phyloP scores from a whole-genome alignment of 2,113 vertebrate genomes.

The Pogonocichla stellata region DNA sequence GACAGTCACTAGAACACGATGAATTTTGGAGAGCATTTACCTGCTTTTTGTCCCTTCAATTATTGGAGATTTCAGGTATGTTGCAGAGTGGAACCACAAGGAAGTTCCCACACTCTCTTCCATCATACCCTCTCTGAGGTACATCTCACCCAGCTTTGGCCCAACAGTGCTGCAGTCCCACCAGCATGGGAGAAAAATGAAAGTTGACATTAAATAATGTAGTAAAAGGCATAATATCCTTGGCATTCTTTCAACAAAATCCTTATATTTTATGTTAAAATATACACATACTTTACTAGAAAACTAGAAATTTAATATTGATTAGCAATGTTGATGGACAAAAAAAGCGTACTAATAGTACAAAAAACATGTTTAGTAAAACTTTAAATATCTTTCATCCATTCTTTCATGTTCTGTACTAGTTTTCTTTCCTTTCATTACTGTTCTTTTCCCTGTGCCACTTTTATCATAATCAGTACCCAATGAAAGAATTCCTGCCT shows the following conservation, averaged over 20 bases:
- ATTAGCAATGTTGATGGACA: not conserved
- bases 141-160: not conserved
- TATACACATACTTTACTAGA: not conserved
- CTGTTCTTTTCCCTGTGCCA: not conserved
- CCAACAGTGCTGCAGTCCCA: rapidly evolving
- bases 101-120: not conserved
- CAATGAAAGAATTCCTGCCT: not conserved
- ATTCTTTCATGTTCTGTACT: not conserved
- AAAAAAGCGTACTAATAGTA: not conserved
- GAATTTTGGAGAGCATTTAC: not conserved
- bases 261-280: not conserved
- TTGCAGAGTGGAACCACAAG: not conserved
- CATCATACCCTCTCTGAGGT: rapidly evolving
- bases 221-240: not conserved
- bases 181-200: not conserved
- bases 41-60: not conserved
- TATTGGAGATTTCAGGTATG: not conserved
- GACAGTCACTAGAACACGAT: not conserved
- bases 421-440: not conserved
- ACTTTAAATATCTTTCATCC: not conserved
- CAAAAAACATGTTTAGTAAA: not conserved
- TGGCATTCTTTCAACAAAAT: not conserved
- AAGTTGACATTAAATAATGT: not conserved
- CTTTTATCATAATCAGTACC: not conserved
- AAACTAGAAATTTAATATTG: not conserved